Evolutionary conservation across 1,140 invertebrate genomes (phyloP).

Genomic region (Eriocheir sinensis): DNA sequence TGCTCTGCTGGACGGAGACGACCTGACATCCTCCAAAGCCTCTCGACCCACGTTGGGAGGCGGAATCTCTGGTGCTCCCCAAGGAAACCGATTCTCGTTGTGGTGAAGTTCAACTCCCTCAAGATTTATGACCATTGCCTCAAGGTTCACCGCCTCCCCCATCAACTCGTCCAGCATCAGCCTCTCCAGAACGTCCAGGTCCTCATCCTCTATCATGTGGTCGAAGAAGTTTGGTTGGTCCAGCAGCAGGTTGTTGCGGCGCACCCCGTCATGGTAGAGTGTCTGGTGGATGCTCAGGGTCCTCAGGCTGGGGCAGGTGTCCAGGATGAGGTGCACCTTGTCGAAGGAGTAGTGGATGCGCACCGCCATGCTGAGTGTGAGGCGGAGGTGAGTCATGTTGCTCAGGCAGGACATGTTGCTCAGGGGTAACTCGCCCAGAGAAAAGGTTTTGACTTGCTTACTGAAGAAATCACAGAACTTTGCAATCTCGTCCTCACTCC

Average conservation of each 20-base stretch:
- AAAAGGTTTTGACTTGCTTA: constrained; percentile 32
- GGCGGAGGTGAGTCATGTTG: constrained; percentile 41
- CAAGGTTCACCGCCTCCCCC: background rate
- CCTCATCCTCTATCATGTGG: constrained; percentile 57
- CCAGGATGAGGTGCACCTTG: constrained; percentile 51
- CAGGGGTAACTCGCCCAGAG: constrained; percentile 35
- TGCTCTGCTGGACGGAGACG: background rate
- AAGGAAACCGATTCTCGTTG: background rate
- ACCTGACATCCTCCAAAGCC: too few species aligned
- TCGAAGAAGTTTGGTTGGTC: background rate
- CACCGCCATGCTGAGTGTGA: constrained; percentile 48
- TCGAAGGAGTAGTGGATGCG: constrained; percentile 61
- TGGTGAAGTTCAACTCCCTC: background rate
- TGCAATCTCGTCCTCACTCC: constrained; percentile 40
- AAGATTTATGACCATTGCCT: background rate
- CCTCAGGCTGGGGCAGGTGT: constrained; percentile 44
- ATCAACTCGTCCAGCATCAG: constrained; percentile 47
- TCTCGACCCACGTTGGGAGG: background rate
- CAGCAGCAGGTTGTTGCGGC: background rate
- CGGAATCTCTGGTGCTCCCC: background rate
- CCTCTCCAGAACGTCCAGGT: constrained; percentile 24
- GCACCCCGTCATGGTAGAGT: background rate
- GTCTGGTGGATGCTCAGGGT: constrained; percentile 57
- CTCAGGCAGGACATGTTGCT: constrained; percentile 50
- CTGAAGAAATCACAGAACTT: constrained; percentile 54